A percentile compares a stretch with the other conserved stretches of the same genome.
Conservation (phyloP, 1,140 invertebrate genomes). For the Bradysia coprophila region DNA sequence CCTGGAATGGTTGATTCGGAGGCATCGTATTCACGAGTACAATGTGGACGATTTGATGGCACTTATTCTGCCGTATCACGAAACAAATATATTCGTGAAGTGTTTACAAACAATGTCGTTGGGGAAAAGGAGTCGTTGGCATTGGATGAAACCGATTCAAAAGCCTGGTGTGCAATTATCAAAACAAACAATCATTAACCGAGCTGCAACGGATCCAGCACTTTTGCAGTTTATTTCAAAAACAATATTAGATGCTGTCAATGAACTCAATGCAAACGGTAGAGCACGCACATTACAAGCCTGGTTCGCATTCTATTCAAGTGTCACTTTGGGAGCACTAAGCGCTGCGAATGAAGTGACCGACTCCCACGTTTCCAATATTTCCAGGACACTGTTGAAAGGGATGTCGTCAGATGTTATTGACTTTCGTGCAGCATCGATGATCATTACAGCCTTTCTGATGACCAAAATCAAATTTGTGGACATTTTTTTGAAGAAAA, state of each 20-base stretch:
- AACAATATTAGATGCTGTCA: slow-evolving; percentile 41
- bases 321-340: slow-evolving; percentile 46
- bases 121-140: slow-evolving; percentile 43
- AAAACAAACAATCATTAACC: slow-evolving; percentile 49
- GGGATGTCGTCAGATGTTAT: slow-evolving; percentile 42
- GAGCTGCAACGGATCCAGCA: slow-evolving; percentile 41
- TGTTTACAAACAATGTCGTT: slow-evolving; percentile 60
- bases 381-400: slow-evolving; percentile 47
- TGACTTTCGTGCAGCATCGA: slow-evolving; percentile 53
- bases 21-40: slow-evolving; percentile 75
- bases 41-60: slow-evolving; percentile 65
- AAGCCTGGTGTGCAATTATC: slow-evolving; percentile 51
- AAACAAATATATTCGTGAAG: slow-evolving; percentile 72
- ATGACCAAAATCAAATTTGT: slow-evolving; percentile 42
- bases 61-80: slow-evolving; percentile 76
- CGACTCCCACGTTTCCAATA: slow-evolving; percentile 45
- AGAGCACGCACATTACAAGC: slow-evolving; percentile 40
- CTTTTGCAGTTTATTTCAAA: slow-evolving; percentile 59
- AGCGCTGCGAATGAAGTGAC: slow-evolving; percentile 30
- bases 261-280: slow-evolving; percentile 37
- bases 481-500: slow-evolving; percentile 32
- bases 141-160: slow-evolving; percentile 55
- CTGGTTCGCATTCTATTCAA: slow-evolving; percentile 60
- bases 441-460: slow-evolving; percentile 53
- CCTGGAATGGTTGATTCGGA: slow-evolving; percentile 81